Evolutionary conservation across 2,888 invertebrate species (phyloP).

Genomic region (Philaethria dido): DNA sequence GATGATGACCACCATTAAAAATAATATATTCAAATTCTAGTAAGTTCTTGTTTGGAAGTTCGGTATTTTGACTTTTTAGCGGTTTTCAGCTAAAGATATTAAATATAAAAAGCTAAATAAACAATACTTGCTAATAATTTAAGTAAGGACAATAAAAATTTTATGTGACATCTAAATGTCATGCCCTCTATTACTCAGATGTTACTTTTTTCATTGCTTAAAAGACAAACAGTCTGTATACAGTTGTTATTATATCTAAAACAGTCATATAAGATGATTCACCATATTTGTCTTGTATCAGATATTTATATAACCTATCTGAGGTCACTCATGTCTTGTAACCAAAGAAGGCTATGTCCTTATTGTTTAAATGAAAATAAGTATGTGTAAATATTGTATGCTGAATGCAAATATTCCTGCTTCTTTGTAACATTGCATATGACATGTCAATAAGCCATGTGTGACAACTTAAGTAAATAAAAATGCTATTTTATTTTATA

Average conservation of each 20-base stretch:
- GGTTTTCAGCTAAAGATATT: neutral
- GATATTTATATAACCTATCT: constrained; percentile 27
- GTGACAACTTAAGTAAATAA: constrained; percentile 1
- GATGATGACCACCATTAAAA: constrained; percentile 2
- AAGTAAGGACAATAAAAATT: neutral
- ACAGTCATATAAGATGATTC: constrained; percentile 4
- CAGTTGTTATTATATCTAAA: neutral
- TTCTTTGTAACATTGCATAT: constrained; percentile 11
- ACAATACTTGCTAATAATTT: neutral
- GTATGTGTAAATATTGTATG: constrained; percentile 14
- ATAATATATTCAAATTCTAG: constrained; percentile 22
- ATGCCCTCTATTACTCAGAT: constrained; percentile 11
- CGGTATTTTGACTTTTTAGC: neutral
- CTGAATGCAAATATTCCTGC: neutral
- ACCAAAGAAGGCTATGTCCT: constrained; percentile 27
- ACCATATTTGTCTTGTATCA: constrained; percentile 15
- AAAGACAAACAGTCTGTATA: neutral
- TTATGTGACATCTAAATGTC: constrained; percentile 11
- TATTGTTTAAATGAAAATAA: constrained; percentile 32
- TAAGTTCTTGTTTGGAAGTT: constrained; percentile 21
- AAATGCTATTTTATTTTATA: neutral
- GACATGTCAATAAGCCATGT: neutral
- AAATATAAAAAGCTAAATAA: neutral
- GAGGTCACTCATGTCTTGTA: constrained; percentile 24
- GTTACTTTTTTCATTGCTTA: neutral